phyloP scores from a whole-genome alignment of 2,888 invertebrate genomes.

The Aethes cnicana region DNA sequence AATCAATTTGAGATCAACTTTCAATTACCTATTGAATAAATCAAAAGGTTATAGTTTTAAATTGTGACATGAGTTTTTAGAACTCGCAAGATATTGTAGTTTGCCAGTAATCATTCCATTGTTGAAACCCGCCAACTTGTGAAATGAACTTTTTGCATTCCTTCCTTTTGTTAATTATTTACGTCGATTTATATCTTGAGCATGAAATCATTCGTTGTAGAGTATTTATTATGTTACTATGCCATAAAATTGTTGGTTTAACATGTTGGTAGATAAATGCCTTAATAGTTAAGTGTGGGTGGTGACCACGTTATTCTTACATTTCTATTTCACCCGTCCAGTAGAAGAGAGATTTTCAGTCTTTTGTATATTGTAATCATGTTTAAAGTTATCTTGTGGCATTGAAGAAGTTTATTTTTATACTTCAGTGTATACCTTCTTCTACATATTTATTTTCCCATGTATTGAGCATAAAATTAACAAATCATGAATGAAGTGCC shows the following conservation, averaged over 20 bases:
- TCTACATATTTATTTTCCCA: not conserved
- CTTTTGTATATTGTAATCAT: constrained; percentile 29
- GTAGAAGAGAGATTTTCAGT: constrained; percentile 1
- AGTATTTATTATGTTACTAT: constrained; percentile 37
- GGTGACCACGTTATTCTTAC: constrained; percentile 10
- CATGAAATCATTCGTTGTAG: constrained; percentile 35
- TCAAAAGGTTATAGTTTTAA: too few relatives aligned
- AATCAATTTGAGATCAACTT: too few relatives aligned
- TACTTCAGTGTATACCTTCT: constrained; percentile 1
- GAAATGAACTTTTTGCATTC: constrained; percentile 43
- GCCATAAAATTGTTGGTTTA: constrained; percentile 44
- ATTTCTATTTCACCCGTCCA: constrained; percentile 32
- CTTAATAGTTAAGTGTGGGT: constrained; percentile 18
- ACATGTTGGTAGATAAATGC: constrained; percentile 36
- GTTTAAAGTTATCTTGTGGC: constrained; percentile 3
- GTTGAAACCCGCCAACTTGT: constrained; percentile 25
- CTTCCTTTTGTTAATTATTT: constrained; percentile 33
- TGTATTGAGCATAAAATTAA: too few relatives aligned
- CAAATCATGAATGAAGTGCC: not conserved
- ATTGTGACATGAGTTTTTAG: too few relatives aligned
- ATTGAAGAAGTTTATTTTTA: constrained; percentile 1
- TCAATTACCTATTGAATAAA: too few relatives aligned
- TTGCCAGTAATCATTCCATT: constrained; percentile 50
- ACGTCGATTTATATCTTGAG: constrained; percentile 26
- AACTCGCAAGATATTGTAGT: too few relatives aligned